Evolutionary conservation across 2,888 invertebrate species (phyloP), one percentile per base, ranked within the genome.

Genomic region (Meandrusa payeni): DNA sequence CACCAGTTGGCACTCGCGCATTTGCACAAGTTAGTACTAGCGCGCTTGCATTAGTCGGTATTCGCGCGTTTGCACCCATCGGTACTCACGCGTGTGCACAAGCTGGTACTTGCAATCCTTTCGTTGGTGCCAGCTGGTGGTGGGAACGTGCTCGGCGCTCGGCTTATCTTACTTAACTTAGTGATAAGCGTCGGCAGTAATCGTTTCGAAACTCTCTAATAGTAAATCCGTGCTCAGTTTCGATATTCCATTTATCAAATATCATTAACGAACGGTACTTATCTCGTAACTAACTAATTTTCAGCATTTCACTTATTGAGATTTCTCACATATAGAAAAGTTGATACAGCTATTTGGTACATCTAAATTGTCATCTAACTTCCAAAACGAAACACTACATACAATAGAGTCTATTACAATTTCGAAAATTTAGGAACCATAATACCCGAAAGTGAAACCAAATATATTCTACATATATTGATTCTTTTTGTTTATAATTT

Each of bases 351-450:
- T 86, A 87, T 79, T 81, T 83, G 83, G 82, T 87, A 86, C 75
- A 77, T 70, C 86, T 87, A 87, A 80, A 79, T n/a, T 78, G 83
- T 77, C 68, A 63, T 66, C 79, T 83, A 82, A 77, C 60, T 73
- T 78, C 73, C 78, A 82, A 80, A 86, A 83, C 74, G 72, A 85
- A 85, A 78, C 71, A 73, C 82, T 86, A 86, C 81, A 74, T 79
- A 80, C 74, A 82, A 83, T 86, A 87, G 83, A 85, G 78, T 82
- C 82, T 85, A 85, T 86, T 87, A 86, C 83, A 86, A 83, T 87
- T 86, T 87, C 82, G 85, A 87, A 85, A 86, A 87, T 86, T 87
- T 87, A 87, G 87, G 87, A 87, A 87, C 87, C 86, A 83, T 86
- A 87, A 87, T 86, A 87, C 87, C 87, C 85, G 83, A 86, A 87